These are phyloP conservation scores for Hyperoplus immaculatus DNA, from an alignment of 2,797 vertebrate species.

Conservation along the genomic window DNA sequence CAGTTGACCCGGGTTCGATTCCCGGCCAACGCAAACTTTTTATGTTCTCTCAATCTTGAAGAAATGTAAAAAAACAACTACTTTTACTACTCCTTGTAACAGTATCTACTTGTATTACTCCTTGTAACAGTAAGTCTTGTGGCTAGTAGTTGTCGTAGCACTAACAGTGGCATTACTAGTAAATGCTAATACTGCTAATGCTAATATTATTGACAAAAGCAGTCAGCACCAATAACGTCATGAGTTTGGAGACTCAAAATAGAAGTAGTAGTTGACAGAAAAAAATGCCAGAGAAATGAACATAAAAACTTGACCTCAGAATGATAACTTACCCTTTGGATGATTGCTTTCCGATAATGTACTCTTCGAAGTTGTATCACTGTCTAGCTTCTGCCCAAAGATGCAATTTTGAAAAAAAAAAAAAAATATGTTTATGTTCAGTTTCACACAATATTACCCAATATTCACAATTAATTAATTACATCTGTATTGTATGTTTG, in stretches of 20 bases:
- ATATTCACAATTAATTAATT: background rate
- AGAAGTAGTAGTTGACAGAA: no score
- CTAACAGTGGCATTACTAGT: no score
- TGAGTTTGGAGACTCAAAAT: no score
- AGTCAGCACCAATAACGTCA: no score
- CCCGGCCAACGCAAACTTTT: constrained; percentile 63
- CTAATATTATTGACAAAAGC: no score
- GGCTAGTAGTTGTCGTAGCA: no score
- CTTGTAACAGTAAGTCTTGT: no score
- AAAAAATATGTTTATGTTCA: background rate
- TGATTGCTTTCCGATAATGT: background rate
- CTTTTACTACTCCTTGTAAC: no score
- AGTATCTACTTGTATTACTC: no score
- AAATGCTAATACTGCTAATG: no score
- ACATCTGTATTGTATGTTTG: background rate
- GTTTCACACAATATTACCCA: background rate
- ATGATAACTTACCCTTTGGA: background rate
- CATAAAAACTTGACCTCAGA: background rate
- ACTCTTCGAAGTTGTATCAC: background rate
- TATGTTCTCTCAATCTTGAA: no score
- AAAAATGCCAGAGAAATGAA: background rate
- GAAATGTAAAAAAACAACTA: no score
- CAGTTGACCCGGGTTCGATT: constrained; percentile 82
- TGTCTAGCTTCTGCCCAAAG: background rate
- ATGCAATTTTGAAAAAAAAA: background rate